These are phyloP conservation scores for Cacoxenus indagator DNA, from an alignment of 2,888 invertebrate species.

Conservation along the genomic window DNA sequence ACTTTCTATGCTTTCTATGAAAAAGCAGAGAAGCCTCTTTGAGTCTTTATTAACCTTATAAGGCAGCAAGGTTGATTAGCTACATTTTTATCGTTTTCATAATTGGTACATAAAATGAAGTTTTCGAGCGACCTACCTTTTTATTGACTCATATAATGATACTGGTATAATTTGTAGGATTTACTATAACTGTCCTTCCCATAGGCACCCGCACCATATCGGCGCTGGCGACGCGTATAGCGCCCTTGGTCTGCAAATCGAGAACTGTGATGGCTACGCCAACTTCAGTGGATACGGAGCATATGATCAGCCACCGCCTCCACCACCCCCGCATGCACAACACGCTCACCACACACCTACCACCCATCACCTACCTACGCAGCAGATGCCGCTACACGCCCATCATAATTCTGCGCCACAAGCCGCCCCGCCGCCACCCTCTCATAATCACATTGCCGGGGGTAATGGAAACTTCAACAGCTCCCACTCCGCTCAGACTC, in stretches of 20 bases:
- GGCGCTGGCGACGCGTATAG: constrained; percentile 56
- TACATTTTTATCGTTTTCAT: too few relatives aligned
- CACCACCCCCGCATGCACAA: constrained; percentile 72
- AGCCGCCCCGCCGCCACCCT: constrained; percentile 65
- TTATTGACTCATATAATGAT: too few relatives aligned
- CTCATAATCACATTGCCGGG: constrained; percentile 50
- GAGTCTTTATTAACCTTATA: too few relatives aligned
- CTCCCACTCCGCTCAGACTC: constrained; percentile 39
- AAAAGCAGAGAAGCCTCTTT: too few relatives aligned
- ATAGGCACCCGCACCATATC: constrained; percentile 55
- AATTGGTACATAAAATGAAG: too few relatives aligned
- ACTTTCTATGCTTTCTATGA: too few relatives aligned
- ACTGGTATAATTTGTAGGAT: too few relatives aligned
- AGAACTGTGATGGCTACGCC: constrained; percentile 64
- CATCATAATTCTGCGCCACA: constrained; percentile 32
- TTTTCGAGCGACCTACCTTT: too few relatives aligned
- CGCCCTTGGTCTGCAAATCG: constrained; percentile 65
- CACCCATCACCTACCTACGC: constrained; percentile 66
- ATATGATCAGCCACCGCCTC: constrained; percentile 68
- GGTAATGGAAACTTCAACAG: constrained; percentile 47
- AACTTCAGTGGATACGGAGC: constrained; percentile 54
- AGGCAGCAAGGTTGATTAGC: too few relatives aligned
- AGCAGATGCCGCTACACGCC: constrained; percentile 71
- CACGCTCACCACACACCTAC: constrained; percentile 74
- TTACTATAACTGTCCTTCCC: neutral